phyloP scores from a whole-genome alignment of 2,797 vertebrate genomes.

The Bucorvus abyssinicus region DNA sequence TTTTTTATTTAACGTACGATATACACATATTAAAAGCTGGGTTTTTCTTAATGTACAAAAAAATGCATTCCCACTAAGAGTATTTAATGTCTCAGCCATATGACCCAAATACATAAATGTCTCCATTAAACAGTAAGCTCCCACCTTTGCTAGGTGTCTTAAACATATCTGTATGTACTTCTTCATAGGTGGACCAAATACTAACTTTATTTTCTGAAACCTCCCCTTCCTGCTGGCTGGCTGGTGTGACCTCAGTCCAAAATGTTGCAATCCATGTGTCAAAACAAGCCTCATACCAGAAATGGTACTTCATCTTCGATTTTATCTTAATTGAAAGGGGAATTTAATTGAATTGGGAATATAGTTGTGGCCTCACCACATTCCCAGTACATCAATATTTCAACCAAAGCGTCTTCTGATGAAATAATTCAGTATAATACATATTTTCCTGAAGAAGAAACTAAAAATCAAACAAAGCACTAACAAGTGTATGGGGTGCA shows the following conservation, averaged over 20 bases:
- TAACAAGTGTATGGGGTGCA: not conserved
- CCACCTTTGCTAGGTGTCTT: not conserved
- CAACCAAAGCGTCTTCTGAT: not conserved
- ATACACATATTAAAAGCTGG: not conserved
- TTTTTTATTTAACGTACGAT: not conserved
- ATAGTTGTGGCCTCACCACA: not conserved
- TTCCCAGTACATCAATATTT: not conserved
- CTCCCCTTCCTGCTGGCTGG: not conserved
- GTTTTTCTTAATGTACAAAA: not conserved
- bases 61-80: not conserved
- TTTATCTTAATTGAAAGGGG: constrained; percentile 17
- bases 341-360: not conserved
- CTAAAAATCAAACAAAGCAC: not conserved
- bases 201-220: constrained; percentile 13
- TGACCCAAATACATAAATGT: not conserved
- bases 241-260: not conserved
- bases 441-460: not conserved
- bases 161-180: not conserved
- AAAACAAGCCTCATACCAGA: constrained; percentile 36
- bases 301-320: constrained; percentile 47
- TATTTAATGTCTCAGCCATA: not conserved
- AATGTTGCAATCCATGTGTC: constrained; percentile 10
- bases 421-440: not conserved
- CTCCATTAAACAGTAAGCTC: not conserved
- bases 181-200: not conserved